Evolutionary conservation across 35 echinoderm and acorn worm species (phyloP), one percentile per base, ranked within the genome.

Genomic region (Stichopus chloronotus): DNA sequence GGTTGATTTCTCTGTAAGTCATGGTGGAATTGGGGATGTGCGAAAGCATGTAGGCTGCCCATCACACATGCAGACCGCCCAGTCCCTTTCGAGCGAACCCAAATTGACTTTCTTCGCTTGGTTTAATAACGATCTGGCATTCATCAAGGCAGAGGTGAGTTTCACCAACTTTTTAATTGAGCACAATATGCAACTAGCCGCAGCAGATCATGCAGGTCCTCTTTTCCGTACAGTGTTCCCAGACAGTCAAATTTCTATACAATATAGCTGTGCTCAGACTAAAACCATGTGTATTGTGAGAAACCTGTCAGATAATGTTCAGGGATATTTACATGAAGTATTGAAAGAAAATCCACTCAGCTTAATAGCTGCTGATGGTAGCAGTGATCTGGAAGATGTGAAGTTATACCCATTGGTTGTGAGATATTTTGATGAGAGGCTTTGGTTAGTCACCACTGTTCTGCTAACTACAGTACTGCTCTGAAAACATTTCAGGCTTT

Each of bases 341-440:
- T 81, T 95, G 58, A 92, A 92, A 53, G 53, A 63, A 52, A 79
- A 92, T 86, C 90, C 90, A 12, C 87, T 85, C 74, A 95, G 94
- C 72, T 58, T 95, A 20, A 90, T 90, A 59, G 92, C 94, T 55
- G 94, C 92, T 95, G 94, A 90, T 23, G 60, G 30, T 3, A 43
- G n/a, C n/a, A n/a, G 30, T 43, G 30, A 92, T 79, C 80, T 92
- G n/a, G 94, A 92, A 76, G 76, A 78, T 84, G 52, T 87, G 11
- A 95, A 95, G 72, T 82, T 95, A 63, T 95, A 95, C 63, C 94
- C 94, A 87, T 12, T 95, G 21, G 54, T 95, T 52, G 91, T 95
- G 12, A 85, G 81, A 60, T 87, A 72, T 87, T 95, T 92, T 88
- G 91, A 88, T 92, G 90, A 95, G 57, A 72, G 56, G 25, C 59